Evolutionary conservation across 2,797 vertebrate species (phyloP).

Genomic region (Zenarchopterus dispar): DNA sequence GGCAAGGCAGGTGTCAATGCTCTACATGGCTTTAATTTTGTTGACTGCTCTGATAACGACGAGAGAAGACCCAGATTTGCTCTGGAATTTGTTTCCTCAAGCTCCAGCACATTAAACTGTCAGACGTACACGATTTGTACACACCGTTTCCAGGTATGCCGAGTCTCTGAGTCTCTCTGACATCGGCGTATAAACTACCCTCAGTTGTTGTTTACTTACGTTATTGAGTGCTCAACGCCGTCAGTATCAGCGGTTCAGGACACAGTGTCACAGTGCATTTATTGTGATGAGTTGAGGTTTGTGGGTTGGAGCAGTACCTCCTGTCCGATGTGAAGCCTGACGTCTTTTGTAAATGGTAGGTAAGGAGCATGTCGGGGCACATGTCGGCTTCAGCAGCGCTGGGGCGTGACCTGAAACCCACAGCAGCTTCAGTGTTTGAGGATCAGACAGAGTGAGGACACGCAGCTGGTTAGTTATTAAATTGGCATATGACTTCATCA

Average conservation of each 20-base stretch:
- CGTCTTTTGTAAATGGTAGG: conserved; percentile 71
- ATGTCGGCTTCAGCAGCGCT: conserved; percentile 58
- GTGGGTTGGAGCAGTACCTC: conserved; percentile 44
- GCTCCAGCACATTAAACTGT: conserved; percentile 19
- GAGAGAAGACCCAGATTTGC: conserved; percentile 26
- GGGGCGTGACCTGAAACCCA: conserved; percentile 52
- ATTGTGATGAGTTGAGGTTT: conserved; percentile 61
- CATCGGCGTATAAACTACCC: conserved; percentile 44
- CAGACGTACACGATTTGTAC: conserved; percentile 18
- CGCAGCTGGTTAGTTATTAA: conserved; percentile 27
- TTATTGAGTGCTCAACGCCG: conserved; percentile 26
- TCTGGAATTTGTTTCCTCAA: conserved; percentile 40
- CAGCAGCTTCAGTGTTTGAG: conserved; percentile 23
- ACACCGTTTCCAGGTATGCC: conserved; percentile 2
- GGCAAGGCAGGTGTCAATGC: conserved; percentile 53
- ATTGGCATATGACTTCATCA: neutral
- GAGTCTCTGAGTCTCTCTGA: neutral
- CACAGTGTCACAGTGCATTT: conserved; percentile 27
- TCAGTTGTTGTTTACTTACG: conserved; percentile 29
- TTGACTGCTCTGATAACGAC: conserved; percentile 1
- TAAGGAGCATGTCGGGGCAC: conserved; percentile 73
- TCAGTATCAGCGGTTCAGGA: conserved; percentile 48
- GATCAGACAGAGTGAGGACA: neutral
- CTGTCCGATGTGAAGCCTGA: conserved; percentile 48
- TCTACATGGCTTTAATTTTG: conserved; percentile 26